Conservation (phyloP, 2,113 vertebrate genomes). For the Shinisaurus crocodilurus region DNA sequence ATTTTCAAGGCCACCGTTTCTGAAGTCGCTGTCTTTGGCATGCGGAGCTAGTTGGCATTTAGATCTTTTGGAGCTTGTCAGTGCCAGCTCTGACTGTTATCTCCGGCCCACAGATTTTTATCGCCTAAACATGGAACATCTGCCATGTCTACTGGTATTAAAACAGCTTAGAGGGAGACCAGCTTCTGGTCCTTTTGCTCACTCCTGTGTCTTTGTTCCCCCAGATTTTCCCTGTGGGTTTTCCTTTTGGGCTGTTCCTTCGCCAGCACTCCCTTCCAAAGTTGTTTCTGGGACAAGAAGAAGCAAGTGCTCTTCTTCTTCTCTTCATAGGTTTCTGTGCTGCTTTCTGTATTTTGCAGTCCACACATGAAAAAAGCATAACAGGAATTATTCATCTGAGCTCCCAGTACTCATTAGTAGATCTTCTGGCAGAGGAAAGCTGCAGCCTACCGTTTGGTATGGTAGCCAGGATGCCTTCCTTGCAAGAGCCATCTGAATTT, state of each 20-base stretch:
- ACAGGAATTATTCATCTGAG: background rate
- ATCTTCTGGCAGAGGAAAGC: background rate
- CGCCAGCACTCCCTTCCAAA: background rate
- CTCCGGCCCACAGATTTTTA: background rate
- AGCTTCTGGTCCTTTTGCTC: background rate
- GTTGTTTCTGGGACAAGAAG: background rate
- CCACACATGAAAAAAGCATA: background rate
- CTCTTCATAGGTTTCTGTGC: background rate
- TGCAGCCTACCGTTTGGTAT: background rate
- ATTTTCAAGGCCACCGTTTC: background rate
- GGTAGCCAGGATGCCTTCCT: background rate
- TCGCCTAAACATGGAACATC: constrained; percentile 1
- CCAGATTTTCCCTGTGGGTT: background rate
- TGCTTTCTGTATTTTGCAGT: background rate
- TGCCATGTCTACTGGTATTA: background rate
- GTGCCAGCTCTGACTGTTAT: background rate
- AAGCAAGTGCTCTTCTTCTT: background rate
- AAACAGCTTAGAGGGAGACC: background rate
- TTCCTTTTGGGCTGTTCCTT: background rate
- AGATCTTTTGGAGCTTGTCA: background rate
- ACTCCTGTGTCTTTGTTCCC: background rate
- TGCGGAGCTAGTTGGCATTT: background rate
- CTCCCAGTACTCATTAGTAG: background rate
- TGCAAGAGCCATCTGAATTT: background rate
- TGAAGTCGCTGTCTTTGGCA: background rate